Percentiles rank a stretch among this genome's conserved stretches.
phyloP scores from a whole-genome alignment of 1,140 invertebrate species.

The Cyrtorhinus lividipennis region DNA sequence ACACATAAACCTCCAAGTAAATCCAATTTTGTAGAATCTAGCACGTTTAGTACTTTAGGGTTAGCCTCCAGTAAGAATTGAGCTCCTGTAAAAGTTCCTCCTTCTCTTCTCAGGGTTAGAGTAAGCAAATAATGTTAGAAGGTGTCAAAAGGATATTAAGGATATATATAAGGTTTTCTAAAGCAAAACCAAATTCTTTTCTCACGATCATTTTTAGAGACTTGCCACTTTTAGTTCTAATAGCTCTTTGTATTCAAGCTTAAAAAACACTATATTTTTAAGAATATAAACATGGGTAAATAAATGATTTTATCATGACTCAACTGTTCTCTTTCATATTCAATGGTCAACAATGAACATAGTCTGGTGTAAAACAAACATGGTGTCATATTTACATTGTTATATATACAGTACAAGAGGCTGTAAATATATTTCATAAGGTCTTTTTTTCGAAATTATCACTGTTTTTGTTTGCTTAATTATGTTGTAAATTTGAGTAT shows the following conservation, averaged over 20 bases:
- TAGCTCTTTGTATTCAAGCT: neutral
- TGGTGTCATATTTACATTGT: constrained; percentile 27
- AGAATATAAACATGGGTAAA: constrained; percentile 2
- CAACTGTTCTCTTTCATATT: constrained; percentile 22
- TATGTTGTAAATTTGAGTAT: constrained; percentile 10
- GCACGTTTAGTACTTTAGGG: too few species aligned
- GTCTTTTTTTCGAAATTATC: constrained; percentile 18
- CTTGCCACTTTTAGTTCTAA: neutral
- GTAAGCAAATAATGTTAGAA: too few species aligned
- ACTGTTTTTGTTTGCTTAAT: constrained; percentile 15
- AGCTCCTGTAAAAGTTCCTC: too few species aligned
- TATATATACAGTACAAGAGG: constrained; percentile 24
- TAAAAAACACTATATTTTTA: neutral
- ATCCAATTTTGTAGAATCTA: too few species aligned
- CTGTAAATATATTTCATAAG: constrained; percentile 20
- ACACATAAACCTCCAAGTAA: too few species aligned
- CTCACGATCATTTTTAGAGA: too few species aligned
- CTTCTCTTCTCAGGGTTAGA: too few species aligned
- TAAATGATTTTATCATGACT: constrained; percentile 17
- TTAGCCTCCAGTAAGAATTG: too few species aligned
- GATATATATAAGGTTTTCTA: neutral
- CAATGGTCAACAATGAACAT: constrained; percentile 27
- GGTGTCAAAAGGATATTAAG: too few species aligned
- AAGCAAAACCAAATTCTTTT: neutral
- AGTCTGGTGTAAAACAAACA: constrained; percentile 27